Conservation (phyloP, 2,888 invertebrate genomes). For the Dynastes hyllus region DNA sequence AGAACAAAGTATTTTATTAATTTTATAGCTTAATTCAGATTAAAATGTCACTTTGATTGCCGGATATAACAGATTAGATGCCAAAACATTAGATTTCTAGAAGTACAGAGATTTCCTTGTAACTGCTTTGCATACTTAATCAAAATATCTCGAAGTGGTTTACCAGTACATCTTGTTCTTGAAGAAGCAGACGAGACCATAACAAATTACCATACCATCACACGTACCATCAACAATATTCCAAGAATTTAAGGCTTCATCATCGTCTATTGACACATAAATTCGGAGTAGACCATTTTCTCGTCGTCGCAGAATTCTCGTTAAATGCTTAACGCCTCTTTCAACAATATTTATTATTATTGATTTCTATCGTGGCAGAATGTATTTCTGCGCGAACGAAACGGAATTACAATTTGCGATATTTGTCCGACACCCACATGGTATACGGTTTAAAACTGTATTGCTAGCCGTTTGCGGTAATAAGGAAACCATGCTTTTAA, state of each 20-base stretch:
- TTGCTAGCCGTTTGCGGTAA: constrained; percentile 20
- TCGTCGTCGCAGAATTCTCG: constrained; percentile 15
- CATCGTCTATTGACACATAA: constrained; percentile 4
- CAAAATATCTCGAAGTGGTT: too few species aligned
- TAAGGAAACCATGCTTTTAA: constrained; percentile 37
- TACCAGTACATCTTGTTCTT: neutral
- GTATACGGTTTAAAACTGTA: constrained; percentile 23
- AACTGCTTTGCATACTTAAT: too few species aligned
- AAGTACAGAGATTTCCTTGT: too few species aligned
- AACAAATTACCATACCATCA: neutral
- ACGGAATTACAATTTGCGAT: constrained; percentile 17
- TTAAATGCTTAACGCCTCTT: constrained; percentile 37
- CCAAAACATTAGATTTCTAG: too few species aligned
- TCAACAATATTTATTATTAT: constrained; percentile 26
- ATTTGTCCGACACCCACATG: constrained; percentile 19
- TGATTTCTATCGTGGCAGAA: constrained; percentile 19
- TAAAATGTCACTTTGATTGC: too few species aligned
- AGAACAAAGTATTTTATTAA: too few species aligned
- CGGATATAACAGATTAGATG: too few species aligned
- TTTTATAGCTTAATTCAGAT: too few species aligned
- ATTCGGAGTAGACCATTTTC: constrained; percentile 11
- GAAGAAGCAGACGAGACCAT: neutral
- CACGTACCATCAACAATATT: neutral
- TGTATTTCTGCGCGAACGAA: constrained; percentile 13
- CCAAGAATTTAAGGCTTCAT: neutral